Conservation (phyloP, 2,113 vertebrate species). For the Lonchura striata region DNA sequence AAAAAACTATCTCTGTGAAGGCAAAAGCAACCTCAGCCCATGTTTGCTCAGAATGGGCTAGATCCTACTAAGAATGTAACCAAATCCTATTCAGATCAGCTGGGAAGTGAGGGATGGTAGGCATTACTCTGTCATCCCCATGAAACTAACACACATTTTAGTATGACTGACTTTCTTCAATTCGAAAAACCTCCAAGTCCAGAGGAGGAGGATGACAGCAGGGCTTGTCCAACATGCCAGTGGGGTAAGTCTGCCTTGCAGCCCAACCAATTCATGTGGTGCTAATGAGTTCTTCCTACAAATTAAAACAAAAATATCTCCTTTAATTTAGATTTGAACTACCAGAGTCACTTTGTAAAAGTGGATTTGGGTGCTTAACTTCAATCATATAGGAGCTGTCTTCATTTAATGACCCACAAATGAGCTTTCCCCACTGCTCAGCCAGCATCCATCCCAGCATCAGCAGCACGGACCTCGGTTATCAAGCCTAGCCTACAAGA, state of each 20-base stretch:
- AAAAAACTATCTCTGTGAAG: neutral
- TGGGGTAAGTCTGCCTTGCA: neutral
- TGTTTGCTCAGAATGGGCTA: neutral
- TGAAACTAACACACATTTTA: neutral
- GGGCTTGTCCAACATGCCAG: neutral
- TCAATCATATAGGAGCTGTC: neutral
- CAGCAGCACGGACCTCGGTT: neutral
- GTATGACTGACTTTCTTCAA: neutral
- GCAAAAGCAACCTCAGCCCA: neutral
- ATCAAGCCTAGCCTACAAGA: neutral
- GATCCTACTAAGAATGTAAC: neutral
- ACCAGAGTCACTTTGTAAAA: neutral
- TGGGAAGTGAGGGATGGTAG: neutral
- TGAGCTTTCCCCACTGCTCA: neutral
- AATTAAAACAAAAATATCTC: neutral
- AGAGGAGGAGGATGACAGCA: neutral
- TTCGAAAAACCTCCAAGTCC: neutral
- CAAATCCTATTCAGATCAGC: neutral
- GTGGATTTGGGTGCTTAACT: neutral
- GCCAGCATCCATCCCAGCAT: neutral
- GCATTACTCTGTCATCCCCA: neutral
- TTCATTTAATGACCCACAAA: neutral
- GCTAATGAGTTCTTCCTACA: neutral
- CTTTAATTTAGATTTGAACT: neutral
- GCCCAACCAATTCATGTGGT: neutral